Conservation (phyloP, 2,888 invertebrate genomes). For the Halictus quadricinctus region DNA sequence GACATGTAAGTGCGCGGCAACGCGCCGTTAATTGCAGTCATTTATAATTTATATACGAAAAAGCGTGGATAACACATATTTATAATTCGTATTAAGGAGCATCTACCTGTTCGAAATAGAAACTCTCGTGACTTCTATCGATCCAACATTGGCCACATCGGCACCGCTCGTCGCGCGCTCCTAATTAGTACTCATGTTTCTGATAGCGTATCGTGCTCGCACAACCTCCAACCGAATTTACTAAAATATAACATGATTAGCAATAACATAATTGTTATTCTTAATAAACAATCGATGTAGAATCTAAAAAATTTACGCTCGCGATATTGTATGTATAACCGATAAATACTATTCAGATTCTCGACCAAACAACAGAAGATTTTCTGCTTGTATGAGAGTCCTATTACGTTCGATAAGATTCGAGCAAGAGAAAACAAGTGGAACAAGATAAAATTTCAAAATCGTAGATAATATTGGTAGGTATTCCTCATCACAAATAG, state of each 20-base stretch:
- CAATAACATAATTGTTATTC: conserved; percentile 22
- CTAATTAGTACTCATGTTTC: conserved; percentile 54
- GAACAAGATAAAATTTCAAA: conserved; percentile 43
- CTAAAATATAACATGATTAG: conserved; percentile 44
- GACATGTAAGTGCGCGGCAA: conserved; percentile 8
- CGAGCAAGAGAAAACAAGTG: conserved; percentile 26
- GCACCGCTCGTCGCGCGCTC: conserved; percentile 12
- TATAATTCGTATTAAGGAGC: conserved; percentile 65
- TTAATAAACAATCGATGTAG: conserved; percentile 15
- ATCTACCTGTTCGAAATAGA: conserved; percentile 60
- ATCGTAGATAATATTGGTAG: conserved; percentile 17
- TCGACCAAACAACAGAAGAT: conserved; percentile 18
- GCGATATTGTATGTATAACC: conserved; percentile 23
- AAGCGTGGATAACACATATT: conserved; percentile 73
- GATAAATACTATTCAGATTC: conserved; percentile 26
- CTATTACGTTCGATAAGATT: conserved; percentile 23
- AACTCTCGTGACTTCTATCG: conserved; percentile 59
- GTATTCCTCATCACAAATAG: conserved; percentile 8
- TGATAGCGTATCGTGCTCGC: conserved; percentile 48
- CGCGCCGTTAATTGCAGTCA: conserved; percentile 61
- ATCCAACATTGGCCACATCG: conserved; percentile 67
- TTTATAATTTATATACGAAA: conserved; percentile 76
- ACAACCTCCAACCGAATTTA: conserved; percentile 24
- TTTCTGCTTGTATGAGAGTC: conserved; percentile 11
- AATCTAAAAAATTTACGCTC: conserved; percentile 40